Evolutionary conservation across 1,140 invertebrate species (phyloP), one percentile per base, ranked within the genome.

Genomic region (Palaemon carinicauda): DNA sequence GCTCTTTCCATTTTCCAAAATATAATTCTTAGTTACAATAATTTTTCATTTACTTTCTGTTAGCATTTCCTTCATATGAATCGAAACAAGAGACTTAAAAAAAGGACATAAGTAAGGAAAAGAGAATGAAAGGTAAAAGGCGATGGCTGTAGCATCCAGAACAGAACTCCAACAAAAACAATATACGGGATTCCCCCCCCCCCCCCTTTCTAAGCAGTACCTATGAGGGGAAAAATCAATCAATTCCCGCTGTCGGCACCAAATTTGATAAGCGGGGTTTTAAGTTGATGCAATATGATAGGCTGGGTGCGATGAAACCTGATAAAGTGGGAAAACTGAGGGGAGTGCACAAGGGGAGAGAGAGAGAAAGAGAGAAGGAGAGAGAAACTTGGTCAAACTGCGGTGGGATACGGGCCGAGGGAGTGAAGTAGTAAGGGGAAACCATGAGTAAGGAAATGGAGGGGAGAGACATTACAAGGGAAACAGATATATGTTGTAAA

Each of bases 261-360:
- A 82, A 82, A 73, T 82, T 82, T 82, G 60, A 73, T 73, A 82
- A 82, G 80, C 31, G 50, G 80, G 80, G 56, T 60, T 71, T 82
- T 82, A 73, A 82, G 60, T 51, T 82, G 80, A 73, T 73, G 65
- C 65, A 73, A 82, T 82, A 73, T 73, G 80, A 82, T 82, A 82
- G 60, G 19, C 60, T 41, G 19, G 41, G 80, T 51, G 65, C 73
- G 80, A 82, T 82, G 60, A 73, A 82, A 82, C 80, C 80, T 71
- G 80, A 82, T 82, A 82, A 82, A 82, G 80, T 82, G 80, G 80
- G 54, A 82, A 82, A 82, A 82, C 80, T 65, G 65, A 51, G 80
- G 75, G 75, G 50, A 78, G 50, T 52, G 14, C n/a, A 24, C 51
- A 51, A 53, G 51, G 31, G 21, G 29, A 12, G 41, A 17, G 15